These are phyloP conservation scores for Cheirogaleus major DNA, from an alignment of 2,797 vertebrate genomes.

Conservation along the genomic window DNA sequence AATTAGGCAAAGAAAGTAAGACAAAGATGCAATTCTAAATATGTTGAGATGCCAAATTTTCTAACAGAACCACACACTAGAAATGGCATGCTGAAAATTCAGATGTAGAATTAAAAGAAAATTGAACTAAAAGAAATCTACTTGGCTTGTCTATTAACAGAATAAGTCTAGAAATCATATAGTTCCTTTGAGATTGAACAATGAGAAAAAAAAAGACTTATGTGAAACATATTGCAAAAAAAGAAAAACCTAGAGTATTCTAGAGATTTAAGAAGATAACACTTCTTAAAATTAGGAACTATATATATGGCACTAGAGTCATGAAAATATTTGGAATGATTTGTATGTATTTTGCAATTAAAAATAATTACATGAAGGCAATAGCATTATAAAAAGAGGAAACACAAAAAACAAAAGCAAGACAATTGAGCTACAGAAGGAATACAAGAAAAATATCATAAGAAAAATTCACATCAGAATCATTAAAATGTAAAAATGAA, in stretches of 20 bases:
- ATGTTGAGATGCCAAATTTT: neutral
- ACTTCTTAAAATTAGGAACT: neutral
- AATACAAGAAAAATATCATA: neutral
- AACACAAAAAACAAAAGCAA: neutral
- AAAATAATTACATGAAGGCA: neutral
- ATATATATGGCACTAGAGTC: neutral
- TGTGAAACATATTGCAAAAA: neutral
- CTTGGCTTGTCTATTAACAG: neutral
- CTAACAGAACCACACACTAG: neutral
- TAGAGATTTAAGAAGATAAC: neutral
- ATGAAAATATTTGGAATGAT: neutral
- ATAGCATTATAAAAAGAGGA: no score
- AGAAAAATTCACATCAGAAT: neutral
- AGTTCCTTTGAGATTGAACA: neutral
- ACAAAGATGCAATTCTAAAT: neutral
- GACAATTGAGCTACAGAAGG: no score
- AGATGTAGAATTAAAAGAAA: neutral
- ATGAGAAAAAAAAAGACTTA: neutral
- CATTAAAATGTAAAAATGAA: neutral
- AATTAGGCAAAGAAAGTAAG: neutral
- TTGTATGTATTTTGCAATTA: neutral
- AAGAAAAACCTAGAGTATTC: neutral
- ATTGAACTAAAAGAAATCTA: neutral
- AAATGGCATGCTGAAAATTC: neutral
- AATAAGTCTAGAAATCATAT: neutral